phyloP scores from a whole-genome alignment of 2,888 invertebrate genomes.

The Mantis religiosa region DNA sequence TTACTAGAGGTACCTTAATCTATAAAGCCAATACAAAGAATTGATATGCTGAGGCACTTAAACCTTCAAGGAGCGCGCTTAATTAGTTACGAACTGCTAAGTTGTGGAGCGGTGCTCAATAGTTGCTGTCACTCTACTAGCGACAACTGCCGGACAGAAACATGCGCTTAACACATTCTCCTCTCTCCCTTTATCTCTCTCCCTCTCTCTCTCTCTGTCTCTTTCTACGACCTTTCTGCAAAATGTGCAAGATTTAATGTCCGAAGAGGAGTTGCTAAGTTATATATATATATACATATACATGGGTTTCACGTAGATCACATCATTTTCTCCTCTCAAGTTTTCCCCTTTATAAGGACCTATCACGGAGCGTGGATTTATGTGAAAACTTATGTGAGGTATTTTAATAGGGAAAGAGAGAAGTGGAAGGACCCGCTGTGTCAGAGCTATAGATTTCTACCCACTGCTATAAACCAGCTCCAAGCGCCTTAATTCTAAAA shows the following conservation, averaged over 20 bases:
- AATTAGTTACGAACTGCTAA: not conserved
- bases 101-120: not conserved
- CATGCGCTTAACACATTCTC: not conserved
- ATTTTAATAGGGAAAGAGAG: constrained; percentile 18
- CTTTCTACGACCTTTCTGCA: not conserved
- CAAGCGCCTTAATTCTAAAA: not conserved
- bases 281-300: no score
- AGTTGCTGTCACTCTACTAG: not conserved
- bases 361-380: constrained; percentile 21
- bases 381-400: constrained; percentile 21
- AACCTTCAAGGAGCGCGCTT: not conserved
- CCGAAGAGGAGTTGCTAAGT: not conserved
- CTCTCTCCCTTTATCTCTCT: not conserved
- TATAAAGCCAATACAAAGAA: no score
- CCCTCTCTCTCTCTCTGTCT: not conserved
- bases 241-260: not conserved
- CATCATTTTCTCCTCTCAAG: constrained; percentile 14
- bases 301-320: constrained; percentile 22
- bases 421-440: not conserved
- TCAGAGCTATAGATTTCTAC: not conserved
- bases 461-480: not conserved
- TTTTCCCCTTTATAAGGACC: constrained; percentile 21
- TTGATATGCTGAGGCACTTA: not conserved
- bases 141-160: not conserved
- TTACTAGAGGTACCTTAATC: no score